phyloP scores from a whole-genome alignment of 1,140 invertebrate genomes.

The Bombus consobrinus region DNA sequence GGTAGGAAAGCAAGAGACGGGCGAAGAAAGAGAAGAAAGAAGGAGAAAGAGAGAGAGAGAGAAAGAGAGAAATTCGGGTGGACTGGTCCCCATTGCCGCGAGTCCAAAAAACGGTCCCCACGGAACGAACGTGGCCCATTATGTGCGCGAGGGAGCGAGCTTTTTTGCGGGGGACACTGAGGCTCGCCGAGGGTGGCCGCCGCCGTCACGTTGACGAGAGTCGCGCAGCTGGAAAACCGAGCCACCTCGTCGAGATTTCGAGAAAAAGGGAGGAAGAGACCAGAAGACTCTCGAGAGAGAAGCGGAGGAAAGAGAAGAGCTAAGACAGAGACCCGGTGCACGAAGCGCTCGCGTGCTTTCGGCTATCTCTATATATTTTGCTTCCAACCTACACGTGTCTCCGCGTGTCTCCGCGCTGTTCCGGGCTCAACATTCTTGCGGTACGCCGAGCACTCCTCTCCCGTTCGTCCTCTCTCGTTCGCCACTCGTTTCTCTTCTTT shows the following conservation, averaged over 20 bases:
- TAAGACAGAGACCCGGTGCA: no score
- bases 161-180: conserved; percentile 70
- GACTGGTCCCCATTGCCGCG: conserved; percentile 8
- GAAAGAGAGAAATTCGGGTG: conserved; percentile 32
- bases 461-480: conserved; percentile 36
- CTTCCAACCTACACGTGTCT: conserved; percentile 81
- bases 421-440: conserved; percentile 73
- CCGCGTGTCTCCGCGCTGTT: conserved; percentile 76
- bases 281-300: conserved; percentile 40
- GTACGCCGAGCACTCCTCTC: conserved; percentile 53
- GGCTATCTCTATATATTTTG: conserved; percentile 75
- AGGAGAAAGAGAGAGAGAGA: conserved; percentile 7
- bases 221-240: conserved; percentile 80
- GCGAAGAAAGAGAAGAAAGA: neutral
- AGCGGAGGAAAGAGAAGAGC: conserved; percentile 21
- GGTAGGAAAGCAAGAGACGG: neutral
- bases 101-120: conserved; percentile 59
- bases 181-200: conserved; percentile 79
- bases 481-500: conserved; percentile 4
- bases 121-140: conserved; percentile 60
- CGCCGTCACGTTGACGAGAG: conserved; percentile 79
- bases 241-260: conserved; percentile 54
- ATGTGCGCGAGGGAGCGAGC: conserved; percentile 62
- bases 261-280: conserved; percentile 54
- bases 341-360: conserved; percentile 60